Evolutionary conservation across 2,797 vertebrate genomes (phyloP), one percentile per base, ranked within the genome.

Genomic region (Sebastes hopkinsi): DNA sequence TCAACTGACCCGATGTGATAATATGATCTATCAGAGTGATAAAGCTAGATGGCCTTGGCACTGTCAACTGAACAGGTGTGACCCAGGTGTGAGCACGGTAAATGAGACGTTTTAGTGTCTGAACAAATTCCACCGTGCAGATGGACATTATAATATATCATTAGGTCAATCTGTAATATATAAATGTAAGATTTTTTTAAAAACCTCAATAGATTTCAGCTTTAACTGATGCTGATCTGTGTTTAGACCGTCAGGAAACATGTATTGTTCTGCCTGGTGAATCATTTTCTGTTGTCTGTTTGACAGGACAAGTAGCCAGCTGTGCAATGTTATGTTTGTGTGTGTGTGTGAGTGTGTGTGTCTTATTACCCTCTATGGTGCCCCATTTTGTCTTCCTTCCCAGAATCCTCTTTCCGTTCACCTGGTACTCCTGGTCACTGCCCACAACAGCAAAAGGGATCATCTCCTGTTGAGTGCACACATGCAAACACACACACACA

Each of bases 371-470:
- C 96, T 99, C 98, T 46, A 99, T 99, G 90, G 97, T 99, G 83
- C 98, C 98, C 98, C 98, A 99, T 79, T 99, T 99, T 84, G 98
- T 99, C 94, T 99, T 99, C 89, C 98, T 96, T 56, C 98, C 98
- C 67, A 99, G 96, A 90, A 99, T 97, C 91, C 97, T 95, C 90
- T 97, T 98, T 86, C 98, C 98, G 9, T 99, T 99, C 88, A 99
- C 97, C 90, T 99, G 98, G 90, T 99, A 99, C 88, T 99, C 98
- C 74, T 98, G 98, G 93, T 99, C 97, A 76, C 98, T 99, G 84
- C 98, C 98, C 85, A 99, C 98, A 85, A 99, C 98, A 4, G 98
- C 98, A 84, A 99, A 99, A 0, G 98, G 98, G 85, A 99, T 99
- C 97, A 98, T 99, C 95, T 99, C 98, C 98, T 99, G 92, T 34